A percentile compares a stretch with the other conserved stretches of the same genome.
These are phyloP conservation scores for Anisognathus igniventris DNA, from an alignment of 2,797 vertebrate species.

Conservation along the genomic window DNA sequence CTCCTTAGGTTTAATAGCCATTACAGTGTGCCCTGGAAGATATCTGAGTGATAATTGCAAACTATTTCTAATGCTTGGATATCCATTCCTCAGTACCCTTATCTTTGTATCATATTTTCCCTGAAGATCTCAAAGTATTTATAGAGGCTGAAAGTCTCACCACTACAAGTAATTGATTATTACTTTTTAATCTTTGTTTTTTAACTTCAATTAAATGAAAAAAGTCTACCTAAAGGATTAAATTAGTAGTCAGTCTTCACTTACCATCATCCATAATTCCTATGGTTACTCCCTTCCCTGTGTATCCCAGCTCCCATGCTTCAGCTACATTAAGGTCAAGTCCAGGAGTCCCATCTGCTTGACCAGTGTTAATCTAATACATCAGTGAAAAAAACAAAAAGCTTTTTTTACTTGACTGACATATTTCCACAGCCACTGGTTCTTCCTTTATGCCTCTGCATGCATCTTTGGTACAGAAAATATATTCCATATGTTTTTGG, in stretches of 20 bases:
- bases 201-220: neutral
- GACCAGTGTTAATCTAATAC: slow-evolving; percentile 94
- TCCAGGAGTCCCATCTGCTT: slow-evolving; percentile 97
- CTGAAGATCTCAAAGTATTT: neutral
- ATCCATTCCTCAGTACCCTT: neutral
- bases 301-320: slow-evolving; percentile 97
- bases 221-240: neutral
- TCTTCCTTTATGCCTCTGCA: neutral
- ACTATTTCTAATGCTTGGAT: neutral
- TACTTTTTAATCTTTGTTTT: neutral
- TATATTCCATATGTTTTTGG: neutral
- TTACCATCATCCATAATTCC: slow-evolving; percentile 99
- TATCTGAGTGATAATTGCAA: neutral
- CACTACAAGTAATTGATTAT: neutral
- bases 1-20: neutral
- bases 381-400: slow-evolving; percentile 57
- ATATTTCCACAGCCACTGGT: neutral
- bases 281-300: slow-evolving; percentile 95
- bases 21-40: neutral
- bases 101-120: neutral
- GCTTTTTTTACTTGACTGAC: slow-evolving; percentile 6
- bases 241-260: slow-evolving; percentile 47
- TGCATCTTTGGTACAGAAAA: neutral
- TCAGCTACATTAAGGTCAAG: slow-evolving; percentile 99
- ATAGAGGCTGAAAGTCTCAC: neutral